A percentile compares a stretch with the other conserved stretches of the same genome.
Conservation (phyloP, 2,797 vertebrate genomes). For the Otolemur crassicaudatus region DNA sequence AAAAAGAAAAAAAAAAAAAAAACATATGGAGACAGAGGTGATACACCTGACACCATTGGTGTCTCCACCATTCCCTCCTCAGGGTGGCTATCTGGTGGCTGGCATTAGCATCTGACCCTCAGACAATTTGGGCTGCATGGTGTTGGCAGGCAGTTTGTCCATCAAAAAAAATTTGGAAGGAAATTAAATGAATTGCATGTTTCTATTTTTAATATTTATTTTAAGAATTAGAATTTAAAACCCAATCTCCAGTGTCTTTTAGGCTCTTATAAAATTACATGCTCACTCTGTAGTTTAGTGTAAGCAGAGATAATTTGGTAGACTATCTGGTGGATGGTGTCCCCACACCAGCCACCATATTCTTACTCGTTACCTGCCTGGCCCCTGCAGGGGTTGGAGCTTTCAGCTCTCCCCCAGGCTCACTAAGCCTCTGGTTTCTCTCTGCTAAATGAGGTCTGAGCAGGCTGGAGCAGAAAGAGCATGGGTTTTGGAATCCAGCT, state of each 20-base stretch:
- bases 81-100: too few relatives aligned
- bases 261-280: too few relatives aligned
- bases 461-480: neutral
- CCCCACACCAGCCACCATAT: too few relatives aligned
- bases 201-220: neutral
- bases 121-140: neutral
- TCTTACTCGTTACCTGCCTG: neutral
- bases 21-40: too few relatives aligned
- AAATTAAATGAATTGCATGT: neutral
- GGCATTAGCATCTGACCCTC: neutral
- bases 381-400: neutral
- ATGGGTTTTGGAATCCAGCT: neutral
- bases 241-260: neutral
- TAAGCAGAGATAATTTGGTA: neutral
- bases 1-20: too few relatives aligned
- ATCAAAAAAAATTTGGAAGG: neutral
- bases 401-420: neutral
- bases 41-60: neutral
- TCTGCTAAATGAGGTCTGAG: neutral
- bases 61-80: neutral
- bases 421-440: neutral
- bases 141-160: rapidly evolving
- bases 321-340: neutral
- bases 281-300: neutral
- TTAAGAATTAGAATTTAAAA: neutral